phyloP scores from a whole-genome alignment of 2,888 invertebrate species.

The Melanophora roralis region DNA sequence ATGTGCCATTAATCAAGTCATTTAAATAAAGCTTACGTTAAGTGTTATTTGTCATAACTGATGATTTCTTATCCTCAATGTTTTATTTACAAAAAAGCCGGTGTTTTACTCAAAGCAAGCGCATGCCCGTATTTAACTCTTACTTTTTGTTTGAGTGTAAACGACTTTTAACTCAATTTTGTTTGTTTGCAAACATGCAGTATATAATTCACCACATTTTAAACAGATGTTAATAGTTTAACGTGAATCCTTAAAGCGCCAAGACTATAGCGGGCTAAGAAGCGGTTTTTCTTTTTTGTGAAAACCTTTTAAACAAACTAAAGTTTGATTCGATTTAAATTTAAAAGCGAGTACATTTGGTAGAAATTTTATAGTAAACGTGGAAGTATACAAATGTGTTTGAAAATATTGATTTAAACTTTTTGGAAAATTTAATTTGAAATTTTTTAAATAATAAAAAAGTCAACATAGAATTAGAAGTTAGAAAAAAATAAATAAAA shows the following conservation, averaged over 20 bases:
- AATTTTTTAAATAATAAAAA: background rate
- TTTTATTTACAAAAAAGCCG: conserved; percentile 24
- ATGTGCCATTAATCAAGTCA: too few species aligned
- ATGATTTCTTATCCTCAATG: too few species aligned
- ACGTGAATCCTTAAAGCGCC: conserved; percentile 36
- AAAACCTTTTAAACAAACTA: too few species aligned
- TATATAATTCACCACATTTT: conserved; percentile 55
- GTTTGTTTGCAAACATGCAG: background rate
- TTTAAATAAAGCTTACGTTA: too few species aligned
- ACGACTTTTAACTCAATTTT: background rate
- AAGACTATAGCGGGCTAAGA: background rate
- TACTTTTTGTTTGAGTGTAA: background rate
- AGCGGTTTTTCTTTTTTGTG: background rate
- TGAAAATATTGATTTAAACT: too few species aligned
- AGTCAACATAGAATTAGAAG: background rate
- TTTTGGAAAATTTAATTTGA: background rate
- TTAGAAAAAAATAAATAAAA: background rate
- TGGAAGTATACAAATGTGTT: too few species aligned
- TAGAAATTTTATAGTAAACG: too few species aligned
- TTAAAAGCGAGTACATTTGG: too few species aligned
- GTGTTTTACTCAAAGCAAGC: conserved; percentile 14
- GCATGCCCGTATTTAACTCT: background rate
- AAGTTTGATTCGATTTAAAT: too few species aligned
- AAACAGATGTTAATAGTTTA: conserved; percentile 33
- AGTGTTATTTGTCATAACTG: too few species aligned